These are phyloP conservation scores for Stegodyphus dumicola DNA, from an alignment of 1,140 invertebrate species.

Conservation along the genomic window DNA sequence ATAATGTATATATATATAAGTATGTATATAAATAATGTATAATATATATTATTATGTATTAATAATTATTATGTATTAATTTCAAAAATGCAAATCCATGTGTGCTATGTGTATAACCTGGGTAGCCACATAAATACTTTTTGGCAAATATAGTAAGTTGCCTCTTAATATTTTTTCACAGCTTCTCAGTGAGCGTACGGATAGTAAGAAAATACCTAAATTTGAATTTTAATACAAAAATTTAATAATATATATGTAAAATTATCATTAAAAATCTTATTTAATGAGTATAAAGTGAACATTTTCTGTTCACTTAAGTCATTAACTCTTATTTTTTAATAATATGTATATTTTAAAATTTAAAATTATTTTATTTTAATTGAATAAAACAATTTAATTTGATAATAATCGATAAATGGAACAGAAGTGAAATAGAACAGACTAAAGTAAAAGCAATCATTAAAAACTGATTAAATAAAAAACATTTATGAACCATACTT, in stretches of 20 bases:
- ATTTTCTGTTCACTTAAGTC: not conserved
- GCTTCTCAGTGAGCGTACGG: not conserved
- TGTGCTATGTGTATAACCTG: no score
- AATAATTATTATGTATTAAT: no score
- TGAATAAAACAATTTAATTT: not conserved
- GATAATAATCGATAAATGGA: no score
- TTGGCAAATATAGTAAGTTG: no score
- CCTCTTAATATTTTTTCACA: no score
- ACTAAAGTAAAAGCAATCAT: no score
- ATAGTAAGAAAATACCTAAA: conserved; percentile 7
- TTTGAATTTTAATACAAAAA: conserved; percentile 11
- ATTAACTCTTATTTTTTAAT: not conserved
- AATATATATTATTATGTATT: no score
- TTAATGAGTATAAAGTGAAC: not conserved
- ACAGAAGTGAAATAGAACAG: no score
- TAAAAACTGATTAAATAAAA: not conserved
- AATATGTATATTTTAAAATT: not conserved
- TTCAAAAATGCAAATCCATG: no score
- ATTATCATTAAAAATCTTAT: not conserved
- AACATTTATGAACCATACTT: conserved; percentile 64
- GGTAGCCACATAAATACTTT: no score
- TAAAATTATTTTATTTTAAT: not conserved
- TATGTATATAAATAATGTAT: no score
- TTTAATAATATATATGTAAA: not conserved
- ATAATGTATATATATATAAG: no score